Evolutionary conservation across 2,888 invertebrate species (phyloP), one percentile per base, ranked within the genome.

Genomic region (Caenorhabditis becei): DNA sequence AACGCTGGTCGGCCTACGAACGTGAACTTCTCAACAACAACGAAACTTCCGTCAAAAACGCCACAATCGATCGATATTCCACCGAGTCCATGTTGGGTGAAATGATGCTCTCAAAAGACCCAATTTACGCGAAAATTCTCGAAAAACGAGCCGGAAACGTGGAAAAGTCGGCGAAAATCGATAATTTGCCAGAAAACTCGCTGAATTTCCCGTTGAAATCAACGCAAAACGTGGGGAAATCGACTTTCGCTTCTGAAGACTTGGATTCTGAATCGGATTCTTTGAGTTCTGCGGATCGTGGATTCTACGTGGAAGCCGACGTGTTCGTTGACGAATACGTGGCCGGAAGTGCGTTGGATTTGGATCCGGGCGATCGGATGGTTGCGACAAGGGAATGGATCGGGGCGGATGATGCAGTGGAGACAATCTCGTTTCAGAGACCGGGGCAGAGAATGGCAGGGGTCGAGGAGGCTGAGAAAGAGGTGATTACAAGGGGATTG

Each of bases 341-440:
- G 11, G 88, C 87, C 8, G 90, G 87, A 16, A 87, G 83, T 8
- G 78, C 88, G 0, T 26, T 79, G 16, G 88, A 90, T 62, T 62
- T 90, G 28, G 86, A 87, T 20, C 89, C 89, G 11, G 89, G 87
- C 28, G 90, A 90, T 56, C 77, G 85, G 77, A 88, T 84, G 59
- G 87, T 86, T 86, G 88, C 80, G 8, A 72, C 83, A 18, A 70
- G 85, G 20, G 58, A 75, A 23, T 74, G 81, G 32, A 83, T 69
- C 49, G 88, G 88, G 11, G 24, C 59, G 0, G 82, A 82, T 7
- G 84, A 88, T 70, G 88, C 89, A 0, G 86, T 89, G 8, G 89
- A 89, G 65, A 82, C 80, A n/a, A 89, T 89, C 62, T 87, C 86
- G 8, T 89, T 89, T 65, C 89, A 89, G 65, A 53, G 83, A 44